Conservation (phyloP, 2,888 invertebrate species). For the Auanema sp. region DNA sequence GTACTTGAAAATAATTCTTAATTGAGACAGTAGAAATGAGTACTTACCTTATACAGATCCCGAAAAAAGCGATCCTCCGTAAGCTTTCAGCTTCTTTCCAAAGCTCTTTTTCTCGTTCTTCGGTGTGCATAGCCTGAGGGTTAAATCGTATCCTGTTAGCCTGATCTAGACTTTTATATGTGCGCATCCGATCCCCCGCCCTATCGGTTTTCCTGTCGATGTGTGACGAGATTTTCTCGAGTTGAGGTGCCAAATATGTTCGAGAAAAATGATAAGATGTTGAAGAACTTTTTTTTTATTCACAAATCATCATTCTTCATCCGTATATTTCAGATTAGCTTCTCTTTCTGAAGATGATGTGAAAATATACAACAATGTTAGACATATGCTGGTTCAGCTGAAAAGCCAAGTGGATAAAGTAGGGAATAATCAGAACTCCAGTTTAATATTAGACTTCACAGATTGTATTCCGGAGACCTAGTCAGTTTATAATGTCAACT, state of each 20-base stretch:
- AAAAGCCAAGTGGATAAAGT: slow-evolving; percentile 13
- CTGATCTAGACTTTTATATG: too few relatives aligned
- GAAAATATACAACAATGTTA: neutral
- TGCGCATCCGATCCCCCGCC: slow-evolving; percentile 1
- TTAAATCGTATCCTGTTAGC: too few relatives aligned
- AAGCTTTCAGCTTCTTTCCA: slow-evolving; percentile 48
- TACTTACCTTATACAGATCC: slow-evolving; percentile 49
- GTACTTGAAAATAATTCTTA: slow-evolving; percentile 36
- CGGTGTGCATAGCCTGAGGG: too few relatives aligned
- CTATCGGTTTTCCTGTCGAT: slow-evolving; percentile 15
- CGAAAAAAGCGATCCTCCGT: slow-evolving; percentile 50
- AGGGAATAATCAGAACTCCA: too few relatives aligned
- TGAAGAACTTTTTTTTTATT: too few relatives aligned
- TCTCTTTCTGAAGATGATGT: neutral
- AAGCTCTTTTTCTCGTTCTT: slow-evolving; percentile 36
- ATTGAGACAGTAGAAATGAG: neutral
- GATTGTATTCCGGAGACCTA: slow-evolving; percentile 22
- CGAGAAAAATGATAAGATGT: too few relatives aligned
- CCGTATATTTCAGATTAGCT: too few relatives aligned
- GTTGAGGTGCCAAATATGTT: too few relatives aligned
- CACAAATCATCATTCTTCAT: too few relatives aligned
- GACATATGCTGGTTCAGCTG: slow-evolving; percentile 6
- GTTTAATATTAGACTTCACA: too few relatives aligned
- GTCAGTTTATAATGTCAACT: slow-evolving; percentile 27
- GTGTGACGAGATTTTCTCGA: neutral